Conservation (phyloP, 2,797 vertebrate species). For the Myripristis murdjan region DNA sequence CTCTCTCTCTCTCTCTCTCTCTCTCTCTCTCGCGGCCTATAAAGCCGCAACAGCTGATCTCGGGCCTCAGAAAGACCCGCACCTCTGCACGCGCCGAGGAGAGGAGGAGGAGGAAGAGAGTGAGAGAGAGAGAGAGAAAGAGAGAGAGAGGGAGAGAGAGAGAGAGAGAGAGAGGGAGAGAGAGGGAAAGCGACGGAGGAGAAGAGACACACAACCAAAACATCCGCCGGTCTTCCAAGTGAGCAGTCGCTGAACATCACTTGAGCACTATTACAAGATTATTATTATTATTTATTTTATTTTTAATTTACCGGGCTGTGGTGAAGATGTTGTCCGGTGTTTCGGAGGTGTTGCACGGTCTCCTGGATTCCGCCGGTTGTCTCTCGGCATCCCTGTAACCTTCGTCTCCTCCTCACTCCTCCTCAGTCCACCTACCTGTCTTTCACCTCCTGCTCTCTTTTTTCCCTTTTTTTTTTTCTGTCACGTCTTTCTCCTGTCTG, state of each 20-base stretch:
- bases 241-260: conserved; percentile 7
- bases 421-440: background rate
- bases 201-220: background rate
- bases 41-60: conserved; percentile 82
- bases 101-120: conserved; percentile 15
- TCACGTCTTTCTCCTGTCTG: no score
- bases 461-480: no score
- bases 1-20: no score
- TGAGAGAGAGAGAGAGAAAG: conserved; percentile 24
- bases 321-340: conserved; percentile 16
- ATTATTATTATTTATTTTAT: no score
- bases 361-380: conserved; percentile 10
- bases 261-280: conserved; percentile 38
- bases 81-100: conserved; percentile 58
- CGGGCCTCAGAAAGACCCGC: conserved; percentile 70
- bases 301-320: conserved; percentile 29
- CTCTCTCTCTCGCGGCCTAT: no score
- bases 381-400: conserved; percentile 20
- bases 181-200: conserved; percentile 19
- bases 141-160: conserved; percentile 5
- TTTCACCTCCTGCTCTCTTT: background rate
- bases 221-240: conserved; percentile 45
- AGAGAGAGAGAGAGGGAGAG: conserved; percentile 16
- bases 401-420: conserved; percentile 1
- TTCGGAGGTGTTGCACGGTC: conserved; percentile 20